Evolutionary conservation across 2,888 invertebrate species (phyloP).

Genomic region (Nephrocerus scutellatus): DNA sequence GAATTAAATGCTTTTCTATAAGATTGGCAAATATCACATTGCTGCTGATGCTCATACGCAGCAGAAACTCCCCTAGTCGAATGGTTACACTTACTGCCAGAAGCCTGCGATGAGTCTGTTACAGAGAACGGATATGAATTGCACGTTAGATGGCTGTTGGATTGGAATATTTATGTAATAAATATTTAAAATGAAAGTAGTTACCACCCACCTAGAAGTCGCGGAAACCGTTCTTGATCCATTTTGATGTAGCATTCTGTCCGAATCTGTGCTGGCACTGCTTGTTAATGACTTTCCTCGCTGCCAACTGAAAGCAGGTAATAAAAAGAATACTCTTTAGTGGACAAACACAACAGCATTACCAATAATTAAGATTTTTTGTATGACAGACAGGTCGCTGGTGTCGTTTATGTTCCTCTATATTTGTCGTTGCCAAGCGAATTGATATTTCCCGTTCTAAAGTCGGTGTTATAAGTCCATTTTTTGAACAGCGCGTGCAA

Average conservation of each 20-base stretch:
- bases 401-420: conserved; percentile 26
- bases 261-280: neutral
- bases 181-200: no score
- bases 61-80: conserved; percentile 15
- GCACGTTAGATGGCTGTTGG: conserved; percentile 26
- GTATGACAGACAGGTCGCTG: conserved; percentile 41
- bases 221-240: neutral
- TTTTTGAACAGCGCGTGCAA: conserved; percentile 4
- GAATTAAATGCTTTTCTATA: conserved; percentile 31
- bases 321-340: neutral
- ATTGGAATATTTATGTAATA: no score
- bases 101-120: conserved; percentile 22
- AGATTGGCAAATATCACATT: conserved; percentile 34
- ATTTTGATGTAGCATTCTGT: neutral
- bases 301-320: neutral
- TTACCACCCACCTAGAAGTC: neutral
- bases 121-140: conserved; percentile 25
- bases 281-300: no score
- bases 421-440: conserved; percentile 12
- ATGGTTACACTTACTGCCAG: conserved; percentile 16
- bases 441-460: conserved; percentile 5
- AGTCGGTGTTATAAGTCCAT: conserved; percentile 11
- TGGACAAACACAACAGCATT: neutral
- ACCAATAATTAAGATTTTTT: no score
- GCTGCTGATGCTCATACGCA: conserved; percentile 28